Base-by-base conservation (phyloP, 2,888 invertebrate species). In the Mamestra brassicae region DNA sequence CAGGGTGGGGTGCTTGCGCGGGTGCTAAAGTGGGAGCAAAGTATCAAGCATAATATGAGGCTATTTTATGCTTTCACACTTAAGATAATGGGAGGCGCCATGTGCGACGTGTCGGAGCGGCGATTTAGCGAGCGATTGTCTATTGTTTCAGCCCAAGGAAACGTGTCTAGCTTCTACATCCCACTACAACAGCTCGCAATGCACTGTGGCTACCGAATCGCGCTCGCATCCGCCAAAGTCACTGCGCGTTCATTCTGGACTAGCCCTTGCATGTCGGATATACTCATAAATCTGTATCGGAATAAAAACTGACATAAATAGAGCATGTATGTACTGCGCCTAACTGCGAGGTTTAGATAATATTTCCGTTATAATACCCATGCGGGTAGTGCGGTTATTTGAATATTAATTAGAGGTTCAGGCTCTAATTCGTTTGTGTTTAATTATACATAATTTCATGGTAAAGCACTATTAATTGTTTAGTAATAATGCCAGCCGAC, bases 201-300 rank as follows among this genome's bases (percentile, higher is more conserved):
- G 13, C 11, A 42, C 42, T 61, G 11, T 6, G 60, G 4, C 17
- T 3, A 38, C 5, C 11, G 2, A 42, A 38, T 38, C 42, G 42
- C 61, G 26, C 26, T 6, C 26, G 62, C 62, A 26, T 13, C 26
- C 42, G 42, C 11, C 42, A 1, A 3, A 38, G n/a, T 45, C n/a
- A 26, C 42, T 13, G 11, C n/a, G n/a, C 11, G 6, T 60, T 26
- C 61, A 42, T 42, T 60, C 11, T 11, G 42, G 6, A n/a, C 26
- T 26, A 62, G 45, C 45, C 45, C 4, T 45, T 66, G 34, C 47
- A 15, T 78, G 74, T 70, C 68, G 71, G 68, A 68, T 72, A 63
- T 57, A 47, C n/a, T 34, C 38, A 81, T 80, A 82, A 84, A 82
- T 82, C 85, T 69, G 71, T 66, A 84, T 80, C 45, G 58, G 42